Evolutionary conservation across 2,113 vertebrate species (phyloP), one percentile per base, ranked within the genome.

Genomic region (Nothobranchius kuhntae): DNA sequence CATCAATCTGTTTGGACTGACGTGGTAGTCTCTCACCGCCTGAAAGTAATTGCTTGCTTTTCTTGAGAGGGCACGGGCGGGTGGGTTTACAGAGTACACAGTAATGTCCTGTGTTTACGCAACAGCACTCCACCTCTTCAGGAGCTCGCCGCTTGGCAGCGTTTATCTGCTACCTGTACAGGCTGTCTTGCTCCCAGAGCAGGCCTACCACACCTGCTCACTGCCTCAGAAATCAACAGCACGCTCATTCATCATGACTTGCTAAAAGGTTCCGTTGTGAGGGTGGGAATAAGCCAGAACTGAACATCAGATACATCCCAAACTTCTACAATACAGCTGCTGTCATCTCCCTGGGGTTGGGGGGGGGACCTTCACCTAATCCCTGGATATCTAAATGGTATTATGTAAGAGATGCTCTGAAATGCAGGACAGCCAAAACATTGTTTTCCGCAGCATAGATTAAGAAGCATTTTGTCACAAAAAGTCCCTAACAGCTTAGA

Each of bases 41-140:
- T 73, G 53, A 69, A 72, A 76, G 78, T 89, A 90, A 91, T 89
- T 87, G 89, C 88, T 89, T 83, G 84, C 86, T 93, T 84, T 90
- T 87, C 81, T 90, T 80, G 68, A 89, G 82, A 91, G 84, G 78
- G 64, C 61, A 78, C 78, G 61, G 60, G 72, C 69, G 61, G 9
- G 73, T 53, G 77, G 75, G 85, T 92, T 87, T 87, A 63, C 89
- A 88, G 59, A 86, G 91, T 75, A 91, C 89, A 91, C 84, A 86
- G 63, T 50, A 30, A 78, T 81, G 72, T 61, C 75, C 81, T 61
- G 78, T 88, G 85, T 92, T 91, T 90, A 82, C 70, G 65, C 81
- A 87, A 73, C 78, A 77, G 79, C 78, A 69, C 90, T 83, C 73
- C 82, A 52, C 65, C 80, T 85, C 76, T 81, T 73, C 60, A 77